Conservation (phyloP, 2,113 vertebrate species). For the Panurus biarmicus region DNA sequence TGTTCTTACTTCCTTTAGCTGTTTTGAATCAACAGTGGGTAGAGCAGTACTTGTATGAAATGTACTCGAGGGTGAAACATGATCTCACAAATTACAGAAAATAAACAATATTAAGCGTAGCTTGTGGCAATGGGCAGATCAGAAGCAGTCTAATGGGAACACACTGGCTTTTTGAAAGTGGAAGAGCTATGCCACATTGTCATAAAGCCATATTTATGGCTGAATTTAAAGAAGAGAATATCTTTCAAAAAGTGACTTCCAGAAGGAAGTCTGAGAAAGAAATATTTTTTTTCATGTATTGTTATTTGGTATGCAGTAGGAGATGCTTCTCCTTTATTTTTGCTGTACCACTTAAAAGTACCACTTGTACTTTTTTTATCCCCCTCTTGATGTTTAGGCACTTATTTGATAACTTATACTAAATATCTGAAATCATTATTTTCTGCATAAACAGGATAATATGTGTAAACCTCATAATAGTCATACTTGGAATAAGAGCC, state of each 20-base stretch:
- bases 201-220: neutral
- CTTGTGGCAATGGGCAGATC: neutral
- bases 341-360: too few species aligned
- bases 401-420: neutral
- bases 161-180: neutral
- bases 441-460: neutral
- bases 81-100: constrained; percentile 8
- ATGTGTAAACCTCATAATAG: neutral
- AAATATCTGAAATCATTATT: neutral
- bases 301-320: neutral
- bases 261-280: neutral
- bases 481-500: neutral
- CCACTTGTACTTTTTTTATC: neutral
- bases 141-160: neutral
- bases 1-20: neutral
- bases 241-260: neutral
- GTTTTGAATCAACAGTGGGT: constrained; percentile 15
- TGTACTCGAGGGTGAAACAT: neutral
- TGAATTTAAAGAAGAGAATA: neutral
- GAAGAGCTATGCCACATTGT: neutral
- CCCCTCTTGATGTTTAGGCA: neutral
- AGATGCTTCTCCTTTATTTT: neutral
- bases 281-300: neutral
- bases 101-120: neutral
- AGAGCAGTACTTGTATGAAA: neutral